Conservation (phyloP, 1,140 invertebrate genomes). For the Psilanteris sp. region DNA sequence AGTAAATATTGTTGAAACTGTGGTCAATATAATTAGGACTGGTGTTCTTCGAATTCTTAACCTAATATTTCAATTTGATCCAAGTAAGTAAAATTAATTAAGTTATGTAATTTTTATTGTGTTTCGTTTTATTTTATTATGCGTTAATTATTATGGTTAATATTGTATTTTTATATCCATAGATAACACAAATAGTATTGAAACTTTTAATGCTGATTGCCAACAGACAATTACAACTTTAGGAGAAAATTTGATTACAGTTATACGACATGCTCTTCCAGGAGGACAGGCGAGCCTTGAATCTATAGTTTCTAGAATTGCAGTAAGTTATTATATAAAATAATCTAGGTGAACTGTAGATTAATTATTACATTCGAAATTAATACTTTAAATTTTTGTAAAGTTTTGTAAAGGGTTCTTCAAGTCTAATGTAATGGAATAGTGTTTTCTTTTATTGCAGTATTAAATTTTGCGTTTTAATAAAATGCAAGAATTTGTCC, state of each 20-base stretch:
- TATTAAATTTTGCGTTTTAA: too few species aligned
- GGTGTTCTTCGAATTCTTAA: constrained; percentile 22
- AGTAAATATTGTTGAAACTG: constrained; percentile 67
- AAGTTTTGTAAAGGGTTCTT: too few species aligned
- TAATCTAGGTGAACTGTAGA: too few species aligned
- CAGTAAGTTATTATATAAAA: constrained; percentile 61
- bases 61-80: constrained; percentile 62
- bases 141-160: too few species aligned
- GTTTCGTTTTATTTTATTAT: too few species aligned
- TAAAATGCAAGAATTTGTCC: too few species aligned
- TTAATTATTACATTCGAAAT: too few species aligned
- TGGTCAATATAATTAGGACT: constrained; percentile 44
- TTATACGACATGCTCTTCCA: constrained; percentile 65
- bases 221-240: constrained; percentile 57
- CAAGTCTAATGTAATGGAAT: too few species aligned
- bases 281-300: constrained; percentile 62
- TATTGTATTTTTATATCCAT: constrained; percentile 9
- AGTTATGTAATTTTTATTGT: too few species aligned
- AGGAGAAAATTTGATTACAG: constrained; percentile 57
- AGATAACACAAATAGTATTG: constrained; percentile 55
- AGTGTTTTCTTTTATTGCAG: too few species aligned
- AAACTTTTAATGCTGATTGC: constrained; percentile 61
- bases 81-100: constrained; percentile 9
- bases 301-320: constrained; percentile 52
- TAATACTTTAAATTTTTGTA: too few species aligned